Evolutionary conservation across 2,797 vertebrate species (phyloP), one percentile per base, ranked within the genome.

Genomic region (Sebastes minor): DNA sequence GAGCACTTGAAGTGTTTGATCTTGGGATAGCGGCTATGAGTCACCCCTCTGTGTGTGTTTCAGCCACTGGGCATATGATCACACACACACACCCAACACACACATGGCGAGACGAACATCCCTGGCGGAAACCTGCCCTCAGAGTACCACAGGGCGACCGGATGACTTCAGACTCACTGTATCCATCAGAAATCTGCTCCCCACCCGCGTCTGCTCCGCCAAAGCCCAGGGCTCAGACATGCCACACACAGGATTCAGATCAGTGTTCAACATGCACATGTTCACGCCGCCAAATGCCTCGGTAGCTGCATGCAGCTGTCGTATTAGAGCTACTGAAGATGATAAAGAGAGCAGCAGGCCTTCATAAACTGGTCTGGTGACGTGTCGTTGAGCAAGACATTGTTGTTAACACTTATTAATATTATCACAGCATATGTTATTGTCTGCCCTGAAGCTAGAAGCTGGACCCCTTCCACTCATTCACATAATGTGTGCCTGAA

Each of bases 91-190:
- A 76, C 33, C 67, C 81, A 83, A 86, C 71, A 85, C 66, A 63
- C 53, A 81, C 73, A 76, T 42, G 42, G 42, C 42, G 42, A 46
- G 42, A 46, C 42, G 80, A 81, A 84, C 69, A 86, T 83, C 77
- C 42, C 76, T 71, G 73, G 73, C 46, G 55, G 81, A 84, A 92
- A 87, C 77, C 88, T 77, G 68, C 79, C 60, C 72, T 72, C 72
- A 85, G 74, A 75, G 76, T 72, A 69, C 59, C 76, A 71, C 64
- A 67, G 86, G 81, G 81, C 64, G 87, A 88, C 76, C 86, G 77
- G 85, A 92, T 92, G 87, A 95, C 91, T 94, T 93, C 86, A 94
- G 89, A 86, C 84, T 91, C 68, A 70, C 81, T 87, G 89, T 86
- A 91, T 93, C 93, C 82, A 74, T 86, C 85, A 83, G 81, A 92